Evolutionary conservation across 2,888 invertebrate species (phyloP).

Genomic region (Parnassius orleans): DNA sequence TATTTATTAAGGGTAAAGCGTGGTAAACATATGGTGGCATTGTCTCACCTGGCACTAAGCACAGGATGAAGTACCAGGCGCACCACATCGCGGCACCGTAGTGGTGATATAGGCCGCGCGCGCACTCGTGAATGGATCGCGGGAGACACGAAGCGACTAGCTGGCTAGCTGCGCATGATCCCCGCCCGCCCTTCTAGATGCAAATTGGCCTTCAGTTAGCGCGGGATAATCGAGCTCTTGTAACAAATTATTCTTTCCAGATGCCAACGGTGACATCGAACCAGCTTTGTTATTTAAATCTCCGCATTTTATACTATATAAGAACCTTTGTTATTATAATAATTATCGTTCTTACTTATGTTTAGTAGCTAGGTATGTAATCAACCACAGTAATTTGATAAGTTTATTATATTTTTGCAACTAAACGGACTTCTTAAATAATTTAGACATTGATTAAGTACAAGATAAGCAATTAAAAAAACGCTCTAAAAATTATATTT

Average conservation of each 20-base stretch:
- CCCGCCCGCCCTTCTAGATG: conserved; percentile 63
- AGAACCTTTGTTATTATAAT: no score
- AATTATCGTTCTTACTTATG: no score
- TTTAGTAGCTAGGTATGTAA: no score
- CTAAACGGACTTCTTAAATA: no score
- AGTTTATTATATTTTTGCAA: no score
- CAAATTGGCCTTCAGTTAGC: conserved; percentile 55
- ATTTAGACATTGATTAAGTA: no score
- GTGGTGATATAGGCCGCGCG: conserved; percentile 24
- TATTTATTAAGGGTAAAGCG: background rate
- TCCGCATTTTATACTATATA: background rate
- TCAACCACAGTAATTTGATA: no score
- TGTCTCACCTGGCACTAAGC: conserved; percentile 60
- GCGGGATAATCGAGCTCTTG: conserved; percentile 47
- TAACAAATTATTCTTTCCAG: conserved; percentile 34
- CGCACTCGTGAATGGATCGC: conserved; percentile 35
- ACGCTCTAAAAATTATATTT: no score
- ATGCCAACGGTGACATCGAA: conserved; percentile 19
- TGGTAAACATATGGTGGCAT: background rate
- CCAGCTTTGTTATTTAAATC: conserved; percentile 2
- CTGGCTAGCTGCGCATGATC: conserved; percentile 34
- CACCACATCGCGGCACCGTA: conserved; percentile 44
- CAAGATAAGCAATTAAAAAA: no score
- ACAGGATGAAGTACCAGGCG: conserved; percentile 49
- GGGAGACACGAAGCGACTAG: conserved; percentile 38